These are phyloP conservation scores for Toxotes lorentzi DNA, from an alignment of 2,797 vertebrate species.

Conservation along the genomic window DNA sequence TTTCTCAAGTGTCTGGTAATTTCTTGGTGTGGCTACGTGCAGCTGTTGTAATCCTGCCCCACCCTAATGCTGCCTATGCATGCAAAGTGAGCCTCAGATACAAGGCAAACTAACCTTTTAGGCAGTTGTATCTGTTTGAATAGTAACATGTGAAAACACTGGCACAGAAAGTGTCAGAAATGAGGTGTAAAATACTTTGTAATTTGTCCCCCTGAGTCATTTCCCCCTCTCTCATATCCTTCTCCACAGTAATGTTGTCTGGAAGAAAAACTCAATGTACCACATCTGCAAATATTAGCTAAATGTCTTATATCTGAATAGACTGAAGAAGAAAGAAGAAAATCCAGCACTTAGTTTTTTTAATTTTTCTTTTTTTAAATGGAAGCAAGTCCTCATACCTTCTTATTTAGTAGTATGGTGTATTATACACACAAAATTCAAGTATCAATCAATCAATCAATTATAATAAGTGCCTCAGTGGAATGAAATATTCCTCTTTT, in stretches of 20 bases:
- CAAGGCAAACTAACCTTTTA: constrained; percentile 1
- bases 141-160: constrained; percentile 2
- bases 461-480: neutral
- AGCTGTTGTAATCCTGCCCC: constrained; percentile 4
- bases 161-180: neutral
- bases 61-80: neutral
- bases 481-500: constrained; percentile 1
- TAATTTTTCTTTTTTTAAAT: neutral
- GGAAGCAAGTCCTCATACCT: neutral
- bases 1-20: neutral
- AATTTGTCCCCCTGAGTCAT: neutral
- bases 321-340: neutral
- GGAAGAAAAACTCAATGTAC: neutral
- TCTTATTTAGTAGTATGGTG: neutral
- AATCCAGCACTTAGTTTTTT: neutral
- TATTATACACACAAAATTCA: neutral
- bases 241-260: neutral
- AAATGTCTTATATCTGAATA: neutral
- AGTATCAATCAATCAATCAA: no score
- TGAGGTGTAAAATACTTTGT: constrained; percentile 8
- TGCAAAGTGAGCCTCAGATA: constrained; percentile 17
- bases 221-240: neutral
- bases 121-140: neutral
- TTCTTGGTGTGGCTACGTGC: neutral
- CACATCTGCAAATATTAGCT: neutral